Base-by-base conservation (phyloP, 2,888 invertebrate species). In the Euplexia lucipara region DNA sequence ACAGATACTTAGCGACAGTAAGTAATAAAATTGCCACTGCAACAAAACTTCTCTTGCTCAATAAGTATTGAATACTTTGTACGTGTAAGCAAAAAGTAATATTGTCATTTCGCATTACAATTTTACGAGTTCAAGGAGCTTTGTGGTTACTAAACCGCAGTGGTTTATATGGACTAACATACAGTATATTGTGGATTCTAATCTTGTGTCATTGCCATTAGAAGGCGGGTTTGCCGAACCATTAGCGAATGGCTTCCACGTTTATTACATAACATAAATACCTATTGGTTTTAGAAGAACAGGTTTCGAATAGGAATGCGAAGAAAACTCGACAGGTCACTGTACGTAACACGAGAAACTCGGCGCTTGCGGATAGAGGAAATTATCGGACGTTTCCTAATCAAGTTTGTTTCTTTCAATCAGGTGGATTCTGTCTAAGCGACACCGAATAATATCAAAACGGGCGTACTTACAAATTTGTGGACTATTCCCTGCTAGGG, bases 31-130 rank as follows among this genome's bases (percentile, higher is more conserved):
- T 44, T 8, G 72, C 63, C 66, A 67, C n/a, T 51, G 52, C 58
- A 67, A 51, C 69, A 62, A 70, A 70, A 67, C 16, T 74, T 74
- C 30, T 57, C 45, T 79, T 78, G 67, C 78, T 66, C 63, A 79
- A 79, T 61, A 35, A 57, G 56, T 45, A 74, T 71, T 58, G 44
- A 62, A 62, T 71, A 68, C 66, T 62, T 71, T 49, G 62, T 60
- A 35, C 9, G 9, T 9, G 44, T 68, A 65, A 65, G 70, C 73
- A 47, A 74, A 70, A 73, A 64, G 56, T 48, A 41, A 52, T 73
- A 53, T 34, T 65, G 65, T 72, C 52, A 52, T 52, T 44, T 59
- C 22, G 61, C 54, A 51, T 67, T 52, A 61, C 34, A 37, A 52
- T 35, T 61, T 71, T 42, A 48, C 51, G 61, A 72, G 67, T 61